A percentile compares a stretch with the other conserved stretches of the same genome.
Evolutionary conservation across 2,113 vertebrate species (phyloP).

Genomic region (Delphinapterus leucas): DNA sequence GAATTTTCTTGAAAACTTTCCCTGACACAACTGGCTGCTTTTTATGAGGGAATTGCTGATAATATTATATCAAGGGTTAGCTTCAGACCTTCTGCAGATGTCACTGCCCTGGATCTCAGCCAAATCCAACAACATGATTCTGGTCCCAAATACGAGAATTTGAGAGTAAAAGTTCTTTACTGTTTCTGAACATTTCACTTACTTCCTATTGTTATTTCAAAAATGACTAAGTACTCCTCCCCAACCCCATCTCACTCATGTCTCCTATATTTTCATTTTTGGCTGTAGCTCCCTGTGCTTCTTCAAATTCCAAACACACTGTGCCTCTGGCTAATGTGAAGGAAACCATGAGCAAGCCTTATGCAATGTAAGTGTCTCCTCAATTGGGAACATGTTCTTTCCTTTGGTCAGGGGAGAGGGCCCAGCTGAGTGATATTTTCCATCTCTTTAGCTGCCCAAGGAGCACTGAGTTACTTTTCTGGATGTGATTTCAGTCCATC

Average conservation of each 20-base stretch:
- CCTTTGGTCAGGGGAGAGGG: fast-evolving
- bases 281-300: background rate
- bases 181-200: background rate
- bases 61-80: background rate
- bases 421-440: background rate
- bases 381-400: background rate
- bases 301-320: background rate
- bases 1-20: background rate
- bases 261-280: background rate
- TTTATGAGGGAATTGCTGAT: background rate
- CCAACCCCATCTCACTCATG: fast-evolving
- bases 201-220: no score
- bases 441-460: background rate
- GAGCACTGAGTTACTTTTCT: background rate
- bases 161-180: background rate
- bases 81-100: background rate
- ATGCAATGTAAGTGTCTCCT: background rate
- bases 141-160: background rate
- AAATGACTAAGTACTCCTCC: background rate
- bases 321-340: fast-evolving
- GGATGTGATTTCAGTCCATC: background rate
- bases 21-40: background rate
- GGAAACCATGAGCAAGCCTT: background rate
- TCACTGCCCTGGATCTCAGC: background rate
- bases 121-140: background rate